Conservation (phyloP, 2,113 vertebrate species). For the Paradoxurus hermaphroditus region DNA sequence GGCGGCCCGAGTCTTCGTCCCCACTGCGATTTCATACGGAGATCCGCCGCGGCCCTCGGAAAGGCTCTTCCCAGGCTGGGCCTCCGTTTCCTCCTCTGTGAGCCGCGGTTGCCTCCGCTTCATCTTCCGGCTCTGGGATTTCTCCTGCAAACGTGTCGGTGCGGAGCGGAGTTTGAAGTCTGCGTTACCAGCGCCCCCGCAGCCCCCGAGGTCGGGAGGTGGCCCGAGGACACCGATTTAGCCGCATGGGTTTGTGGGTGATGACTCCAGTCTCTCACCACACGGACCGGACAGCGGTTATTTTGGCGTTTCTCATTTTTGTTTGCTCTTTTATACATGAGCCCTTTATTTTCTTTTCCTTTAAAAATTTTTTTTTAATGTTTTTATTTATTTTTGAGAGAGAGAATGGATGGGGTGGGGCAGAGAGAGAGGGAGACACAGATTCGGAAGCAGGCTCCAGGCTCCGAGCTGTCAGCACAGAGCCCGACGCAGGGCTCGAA, state of each 20-base stretch:
- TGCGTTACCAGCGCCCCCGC: background rate
- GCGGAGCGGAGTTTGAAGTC: no score
- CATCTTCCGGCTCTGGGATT: background rate
- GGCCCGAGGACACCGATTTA: background rate
- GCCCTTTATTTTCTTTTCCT: no score
- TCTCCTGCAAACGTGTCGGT: no score
- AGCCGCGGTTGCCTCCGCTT: accelerated
- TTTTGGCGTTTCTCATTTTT: background rate
- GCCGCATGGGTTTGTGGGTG: accelerated
- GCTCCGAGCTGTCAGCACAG: no score
- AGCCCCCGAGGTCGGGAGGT: background rate
- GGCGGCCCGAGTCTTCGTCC: no score
- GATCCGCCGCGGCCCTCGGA: background rate
- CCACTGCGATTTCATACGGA: background rate
- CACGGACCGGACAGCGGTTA: background rate
- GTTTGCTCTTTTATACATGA: no score
- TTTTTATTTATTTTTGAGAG: no score
- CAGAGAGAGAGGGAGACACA: no score
- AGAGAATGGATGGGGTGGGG: no score
- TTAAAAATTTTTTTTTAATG: no score
- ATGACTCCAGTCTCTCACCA: background rate
- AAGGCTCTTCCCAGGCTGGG: background rate
- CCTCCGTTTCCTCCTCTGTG: background rate
- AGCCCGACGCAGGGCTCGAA: no score
- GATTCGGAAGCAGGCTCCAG: no score